A percentile compares a stretch with the other conserved stretches of the same genome.
Evolutionary conservation across 1,140 invertebrate genomes (phyloP).

Genomic region (Dendrolimus kikuchii): DNA sequence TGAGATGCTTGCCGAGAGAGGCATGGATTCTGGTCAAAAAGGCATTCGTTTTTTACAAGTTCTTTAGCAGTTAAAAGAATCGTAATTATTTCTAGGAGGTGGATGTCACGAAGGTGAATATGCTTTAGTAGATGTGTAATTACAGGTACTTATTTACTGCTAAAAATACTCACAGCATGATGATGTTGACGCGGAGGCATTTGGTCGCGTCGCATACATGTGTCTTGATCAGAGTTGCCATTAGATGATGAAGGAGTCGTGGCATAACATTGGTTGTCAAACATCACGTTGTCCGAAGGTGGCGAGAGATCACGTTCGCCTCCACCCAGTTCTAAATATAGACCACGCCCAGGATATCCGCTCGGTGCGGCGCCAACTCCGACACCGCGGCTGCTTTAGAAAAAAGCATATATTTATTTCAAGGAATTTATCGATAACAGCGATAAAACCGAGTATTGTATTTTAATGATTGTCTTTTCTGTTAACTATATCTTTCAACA

Average conservation of each 20-base stretch:
- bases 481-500: too few species aligned
- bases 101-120: too few species aligned
- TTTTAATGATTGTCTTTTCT: too few species aligned
- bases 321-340: slow-evolving; percentile 84
- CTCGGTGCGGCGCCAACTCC: slow-evolving; percentile 59
- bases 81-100: too few species aligned
- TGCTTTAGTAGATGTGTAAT: neutral
- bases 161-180: slow-evolving; percentile 54
- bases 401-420: slow-evolving; percentile 14
- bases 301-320: slow-evolving; percentile 86
- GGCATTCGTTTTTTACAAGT: neutral
- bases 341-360: slow-evolving; percentile 75
- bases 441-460: too few species aligned
- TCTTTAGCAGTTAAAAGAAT: too few species aligned
- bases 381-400: slow-evolving; percentile 40
- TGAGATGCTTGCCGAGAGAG: slow-evolving; percentile 68
- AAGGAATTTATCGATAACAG: neutral
- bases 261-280: slow-evolving; percentile 95
- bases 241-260: slow-evolving; percentile 93
- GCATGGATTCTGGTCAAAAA: slow-evolving; percentile 35
- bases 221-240: slow-evolving; percentile 89
- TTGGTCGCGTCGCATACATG: slow-evolving; percentile 74
- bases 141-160: too few species aligned
- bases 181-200: slow-evolving; percentile 58
- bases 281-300: slow-evolving; percentile 92